Evolutionary conservation across 2,888 invertebrate species (phyloP).

Genomic region (Cerceris rybyensis): DNA sequence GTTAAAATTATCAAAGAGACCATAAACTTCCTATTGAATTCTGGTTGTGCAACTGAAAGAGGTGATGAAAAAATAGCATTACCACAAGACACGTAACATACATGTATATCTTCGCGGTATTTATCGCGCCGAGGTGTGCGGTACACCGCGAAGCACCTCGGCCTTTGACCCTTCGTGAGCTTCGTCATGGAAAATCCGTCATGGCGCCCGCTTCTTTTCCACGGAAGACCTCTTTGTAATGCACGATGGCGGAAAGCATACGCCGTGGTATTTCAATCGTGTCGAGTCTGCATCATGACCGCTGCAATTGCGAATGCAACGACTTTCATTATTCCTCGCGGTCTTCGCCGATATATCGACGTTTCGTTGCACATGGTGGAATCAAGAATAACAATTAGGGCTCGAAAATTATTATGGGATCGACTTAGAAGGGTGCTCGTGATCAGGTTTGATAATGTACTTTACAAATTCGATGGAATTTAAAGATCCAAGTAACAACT

Average conservation of each 20-base stretch:
- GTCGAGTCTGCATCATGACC: constrained; percentile 36
- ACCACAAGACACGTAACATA: not conserved
- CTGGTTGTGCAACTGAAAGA: not conserved
- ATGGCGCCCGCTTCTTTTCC: constrained; percentile 52
- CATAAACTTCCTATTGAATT: not conserved
- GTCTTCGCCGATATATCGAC: constrained; percentile 33
- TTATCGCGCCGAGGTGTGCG: constrained; percentile 20
- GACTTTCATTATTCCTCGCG: constrained; percentile 48
- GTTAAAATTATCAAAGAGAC: too few relatives aligned
- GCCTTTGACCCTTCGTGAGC: constrained; percentile 46
- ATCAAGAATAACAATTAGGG: constrained; percentile 11
- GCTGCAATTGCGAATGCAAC: constrained; percentile 42
- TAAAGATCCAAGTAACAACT: too few relatives aligned
- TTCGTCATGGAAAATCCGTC: constrained; percentile 56
- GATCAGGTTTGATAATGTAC: too few relatives aligned
- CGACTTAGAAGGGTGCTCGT: too few relatives aligned
- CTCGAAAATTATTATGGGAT: too few relatives aligned
- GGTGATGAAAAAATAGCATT: not conserved
- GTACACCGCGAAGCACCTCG: constrained; percentile 25
- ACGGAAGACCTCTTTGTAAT: constrained; percentile 66
- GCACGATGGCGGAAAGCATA: constrained; percentile 64
- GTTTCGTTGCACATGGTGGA: constrained; percentile 22
- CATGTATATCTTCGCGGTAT: constrained; percentile 11
- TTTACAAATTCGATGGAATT: too few relatives aligned
- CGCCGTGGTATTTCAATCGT: constrained; percentile 64